Conservation (phyloP, 2,888 invertebrate genomes). For the Drosophila pseudotalamancana region DNA sequence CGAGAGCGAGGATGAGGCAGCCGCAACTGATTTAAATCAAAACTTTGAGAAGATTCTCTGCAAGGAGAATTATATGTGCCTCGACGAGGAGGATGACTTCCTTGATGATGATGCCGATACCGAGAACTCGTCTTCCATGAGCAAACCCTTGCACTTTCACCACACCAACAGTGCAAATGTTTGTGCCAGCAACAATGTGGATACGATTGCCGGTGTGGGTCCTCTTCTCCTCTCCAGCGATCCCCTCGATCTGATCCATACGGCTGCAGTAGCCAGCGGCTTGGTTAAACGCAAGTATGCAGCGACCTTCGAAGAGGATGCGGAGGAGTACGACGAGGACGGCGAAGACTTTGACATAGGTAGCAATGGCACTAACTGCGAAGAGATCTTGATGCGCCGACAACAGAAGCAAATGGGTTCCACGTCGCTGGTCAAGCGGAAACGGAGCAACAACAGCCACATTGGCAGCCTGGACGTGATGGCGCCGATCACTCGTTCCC, state of each 20-base stretch:
- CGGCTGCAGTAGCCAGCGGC: slow-evolving; percentile 42
- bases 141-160: slow-evolving; percentile 50
- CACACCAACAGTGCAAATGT: not conserved
- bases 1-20: slow-evolving; percentile 38
- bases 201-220: slow-evolving; percentile 25
- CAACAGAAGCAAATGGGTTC: slow-evolving; percentile 38
- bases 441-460: slow-evolving; percentile 56
- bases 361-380: slow-evolving; percentile 38
- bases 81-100: slow-evolving; percentile 81
- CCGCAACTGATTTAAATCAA: slow-evolving; percentile 82
- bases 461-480: slow-evolving; percentile 23
- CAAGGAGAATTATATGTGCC: slow-evolving; percentile 83
- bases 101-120: slow-evolving; percentile 61
- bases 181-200: slow-evolving; percentile 52
- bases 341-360: slow-evolving; percentile 34
- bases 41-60: slow-evolving; percentile 84
- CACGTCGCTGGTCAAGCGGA: slow-evolving; percentile 47
- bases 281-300: slow-evolving; percentile 71
- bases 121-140: slow-evolving; percentile 75
- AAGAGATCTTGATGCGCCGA: slow-evolving; percentile 32
- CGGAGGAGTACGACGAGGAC: slow-evolving; percentile 51
- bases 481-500: slow-evolving; percentile 21
- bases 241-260: slow-evolving; percentile 81
- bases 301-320: slow-evolving; percentile 57
- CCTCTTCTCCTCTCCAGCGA: slow-evolving; percentile 49